These are phyloP conservation scores for Pteruthius melanotis DNA, from an alignment of 2,113 vertebrate genomes.

Conservation along the genomic window DNA sequence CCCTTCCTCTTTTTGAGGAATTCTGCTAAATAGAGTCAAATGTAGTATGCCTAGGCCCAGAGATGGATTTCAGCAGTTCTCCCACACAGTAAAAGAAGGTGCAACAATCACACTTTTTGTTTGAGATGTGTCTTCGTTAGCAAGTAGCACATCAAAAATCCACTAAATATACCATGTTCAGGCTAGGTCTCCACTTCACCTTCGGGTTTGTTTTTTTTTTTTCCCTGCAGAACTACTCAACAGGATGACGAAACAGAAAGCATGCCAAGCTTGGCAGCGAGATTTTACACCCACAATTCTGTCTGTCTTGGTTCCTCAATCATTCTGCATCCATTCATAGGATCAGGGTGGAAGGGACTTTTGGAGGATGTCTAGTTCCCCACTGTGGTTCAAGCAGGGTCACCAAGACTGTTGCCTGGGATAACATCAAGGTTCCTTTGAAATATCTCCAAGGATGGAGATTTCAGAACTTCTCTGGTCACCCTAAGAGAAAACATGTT, in stretches of 20 bases:
- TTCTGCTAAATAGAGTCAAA: neutral
- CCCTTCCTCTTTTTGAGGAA: neutral
- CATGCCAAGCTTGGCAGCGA: rapidly evolving
- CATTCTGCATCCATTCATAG: neutral
- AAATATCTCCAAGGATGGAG: neutral
- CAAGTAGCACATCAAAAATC: neutral
- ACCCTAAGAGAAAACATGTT: neutral
- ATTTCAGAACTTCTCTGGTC: neutral
- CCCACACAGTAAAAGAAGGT: neutral
- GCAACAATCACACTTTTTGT: neutral
- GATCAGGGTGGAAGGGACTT: neutral
- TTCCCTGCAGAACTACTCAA: neutral
- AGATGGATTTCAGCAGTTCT: neutral
- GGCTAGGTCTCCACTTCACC: neutral
- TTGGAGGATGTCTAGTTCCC: neutral
- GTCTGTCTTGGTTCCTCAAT: neutral
- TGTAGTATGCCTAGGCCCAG: neutral
- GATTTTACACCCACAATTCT: rapidly evolving
- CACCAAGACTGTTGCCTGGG: neutral
- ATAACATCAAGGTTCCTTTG: neutral
- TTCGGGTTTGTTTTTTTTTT: neutral
- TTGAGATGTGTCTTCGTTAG: neutral
- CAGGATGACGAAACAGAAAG: neutral
- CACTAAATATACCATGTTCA: neutral
- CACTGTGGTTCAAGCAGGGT: neutral